Evolutionary conservation across 2,888 invertebrate species (phyloP).

Genomic region (Heteropelma amictum): DNA sequence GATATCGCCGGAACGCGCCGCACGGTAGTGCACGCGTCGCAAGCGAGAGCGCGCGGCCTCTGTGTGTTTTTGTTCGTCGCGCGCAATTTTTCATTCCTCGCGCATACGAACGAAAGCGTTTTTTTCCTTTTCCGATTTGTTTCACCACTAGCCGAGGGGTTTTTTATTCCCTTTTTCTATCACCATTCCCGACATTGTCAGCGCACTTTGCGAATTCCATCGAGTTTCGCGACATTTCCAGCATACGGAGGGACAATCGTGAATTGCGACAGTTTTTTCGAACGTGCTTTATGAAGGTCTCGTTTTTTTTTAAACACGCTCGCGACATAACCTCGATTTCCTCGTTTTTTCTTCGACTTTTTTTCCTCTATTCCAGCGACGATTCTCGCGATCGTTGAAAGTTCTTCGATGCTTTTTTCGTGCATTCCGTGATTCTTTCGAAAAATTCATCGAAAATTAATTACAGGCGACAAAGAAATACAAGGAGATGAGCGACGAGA

Average conservation of each 20-base stretch:
- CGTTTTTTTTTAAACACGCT: slow-evolving; percentile 45
- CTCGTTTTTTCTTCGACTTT: no score
- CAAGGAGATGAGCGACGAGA: slow-evolving; percentile 78
- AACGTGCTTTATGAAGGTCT: slow-evolving; percentile 53
- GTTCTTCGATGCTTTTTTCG: background rate
- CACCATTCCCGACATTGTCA: slow-evolving; percentile 7
- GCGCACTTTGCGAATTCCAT: background rate
- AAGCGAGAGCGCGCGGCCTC: background rate
- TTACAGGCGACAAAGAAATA: slow-evolving; percentile 67
- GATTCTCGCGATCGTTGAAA: background rate
- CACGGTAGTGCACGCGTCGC: slow-evolving; percentile 23
- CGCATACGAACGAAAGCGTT: background rate
- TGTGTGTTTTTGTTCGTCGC: slow-evolving; percentile 2
- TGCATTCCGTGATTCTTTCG: background rate
- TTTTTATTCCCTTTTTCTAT: background rate
- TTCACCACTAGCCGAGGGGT: background rate
- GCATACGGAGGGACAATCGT: slow-evolving; percentile 3
- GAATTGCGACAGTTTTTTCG: slow-evolving; percentile 17
- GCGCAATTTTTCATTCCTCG: slow-evolving; percentile 43
- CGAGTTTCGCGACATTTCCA: background rate
- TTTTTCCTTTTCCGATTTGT: background rate
- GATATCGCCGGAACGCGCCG: slow-evolving; percentile 29
- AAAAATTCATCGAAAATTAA: background rate
- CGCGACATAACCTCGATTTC: slow-evolving; percentile 57
- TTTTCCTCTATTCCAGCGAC: background rate